phyloP scores from a whole-genome alignment of 2,113 vertebrate species.

The Aplodontia rufa region DNA sequence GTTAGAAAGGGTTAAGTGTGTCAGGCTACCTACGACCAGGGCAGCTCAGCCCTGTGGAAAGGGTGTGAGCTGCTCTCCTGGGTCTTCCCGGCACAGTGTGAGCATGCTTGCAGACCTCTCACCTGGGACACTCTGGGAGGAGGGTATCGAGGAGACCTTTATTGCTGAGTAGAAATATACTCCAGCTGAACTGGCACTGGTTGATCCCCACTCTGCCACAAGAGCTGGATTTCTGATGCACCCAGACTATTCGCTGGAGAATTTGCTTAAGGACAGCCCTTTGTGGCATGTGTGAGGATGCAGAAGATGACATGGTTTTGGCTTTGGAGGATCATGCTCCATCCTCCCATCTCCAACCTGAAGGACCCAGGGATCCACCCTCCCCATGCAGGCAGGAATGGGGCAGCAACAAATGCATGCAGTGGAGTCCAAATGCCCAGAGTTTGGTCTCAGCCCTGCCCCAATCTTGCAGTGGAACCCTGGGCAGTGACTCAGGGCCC shows the following conservation, averaged over 20 bases:
- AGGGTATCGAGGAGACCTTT: not conserved
- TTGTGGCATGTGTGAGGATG: not conserved
- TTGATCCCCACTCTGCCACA: not conserved
- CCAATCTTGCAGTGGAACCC: not conserved
- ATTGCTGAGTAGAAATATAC: not conserved
- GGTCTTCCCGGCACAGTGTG: not conserved
- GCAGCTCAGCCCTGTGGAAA: not conserved
- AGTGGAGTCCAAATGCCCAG: not conserved
- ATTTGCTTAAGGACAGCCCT: not conserved
- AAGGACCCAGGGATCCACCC: not conserved
- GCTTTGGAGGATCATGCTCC: not conserved
- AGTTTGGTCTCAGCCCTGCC: not conserved
- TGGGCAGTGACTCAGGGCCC: not conserved
- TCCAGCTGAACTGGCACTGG: not conserved
- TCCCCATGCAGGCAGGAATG: not conserved
- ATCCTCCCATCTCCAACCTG: not conserved
- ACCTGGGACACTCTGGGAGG: not conserved
- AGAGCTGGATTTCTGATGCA: not conserved
- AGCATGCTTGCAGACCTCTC: not conserved
- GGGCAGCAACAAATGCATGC: not conserved
- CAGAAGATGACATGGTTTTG: not conserved
- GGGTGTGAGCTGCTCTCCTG: not conserved
- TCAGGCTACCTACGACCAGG: not conserved
- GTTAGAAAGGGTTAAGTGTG: not conserved
- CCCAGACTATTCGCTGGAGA: not conserved